Conservation (phyloP, 2,888 invertebrate species). For the Erynnis tages region DNA sequence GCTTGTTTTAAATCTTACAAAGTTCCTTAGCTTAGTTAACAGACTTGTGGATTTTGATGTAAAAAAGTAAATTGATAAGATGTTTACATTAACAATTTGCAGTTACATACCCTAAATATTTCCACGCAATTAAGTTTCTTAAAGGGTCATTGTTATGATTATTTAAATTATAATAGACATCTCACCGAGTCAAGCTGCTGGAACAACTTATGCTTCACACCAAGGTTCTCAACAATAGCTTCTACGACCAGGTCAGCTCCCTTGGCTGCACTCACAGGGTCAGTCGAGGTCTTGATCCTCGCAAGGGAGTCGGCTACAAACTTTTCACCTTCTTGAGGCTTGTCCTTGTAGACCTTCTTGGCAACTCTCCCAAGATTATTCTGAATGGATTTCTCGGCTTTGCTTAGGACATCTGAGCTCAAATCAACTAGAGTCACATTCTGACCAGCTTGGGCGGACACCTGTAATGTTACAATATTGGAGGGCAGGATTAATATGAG, state of each 20-base stretch:
- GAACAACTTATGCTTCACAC: constrained; percentile 89
- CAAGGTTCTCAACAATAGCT: constrained; percentile 92
- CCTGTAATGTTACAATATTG: constrained; percentile 83
- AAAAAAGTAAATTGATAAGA: too few species aligned
- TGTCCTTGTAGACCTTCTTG: constrained; percentile 88
- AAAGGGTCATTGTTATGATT: too few species aligned
- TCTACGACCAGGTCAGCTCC: constrained; percentile 90
- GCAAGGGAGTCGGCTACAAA: constrained; percentile 84
- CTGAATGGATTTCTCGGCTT: constrained; percentile 86
- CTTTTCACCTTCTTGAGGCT: constrained; percentile 83
- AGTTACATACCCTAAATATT: too few species aligned
- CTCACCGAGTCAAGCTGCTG: constrained; percentile 84
- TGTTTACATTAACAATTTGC: too few species aligned
- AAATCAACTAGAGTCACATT: constrained; percentile 91
- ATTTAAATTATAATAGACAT: constrained; percentile 14
- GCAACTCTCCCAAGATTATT: constrained; percentile 88
- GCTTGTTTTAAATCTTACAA: too few species aligned
- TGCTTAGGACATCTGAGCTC: constrained; percentile 85
- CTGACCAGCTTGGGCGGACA: constrained; percentile 91
- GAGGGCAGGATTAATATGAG: not conserved
- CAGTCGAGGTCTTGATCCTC: constrained; percentile 83
- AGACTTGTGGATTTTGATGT: too few species aligned
- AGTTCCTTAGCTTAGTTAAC: too few species aligned
- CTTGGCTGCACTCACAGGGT: constrained; percentile 82
- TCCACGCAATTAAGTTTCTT: too few species aligned